Base-by-base conservation (phyloP, 1,140 invertebrate species). In the Elymnias hypermnestra region DNA sequence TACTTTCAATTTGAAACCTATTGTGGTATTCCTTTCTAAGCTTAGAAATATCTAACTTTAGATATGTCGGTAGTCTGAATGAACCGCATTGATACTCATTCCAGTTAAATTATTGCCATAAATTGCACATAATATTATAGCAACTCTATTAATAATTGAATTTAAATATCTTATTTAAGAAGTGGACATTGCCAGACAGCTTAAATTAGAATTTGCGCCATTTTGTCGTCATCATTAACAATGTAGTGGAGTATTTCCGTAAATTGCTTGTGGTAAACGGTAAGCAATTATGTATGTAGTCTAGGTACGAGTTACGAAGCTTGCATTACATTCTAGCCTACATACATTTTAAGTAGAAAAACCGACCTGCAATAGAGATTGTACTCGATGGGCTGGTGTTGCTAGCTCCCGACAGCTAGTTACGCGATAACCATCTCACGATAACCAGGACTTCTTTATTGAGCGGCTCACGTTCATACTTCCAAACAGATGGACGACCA, bases 401-500 rank as follows among this genome's bases (percentile, higher is more conserved):
- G 62, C 58, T 41, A 69, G 55, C 65, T 51, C 46, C 52, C 56
- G 67, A 71, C 73, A 75, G 63, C 71, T 72, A 66, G 69, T 78
- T 76, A 75, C 23, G 15, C 46, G 75, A 79, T 81, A 72, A 72
- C 44, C 61, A 82, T 82, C 77, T 64, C 56, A 52, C 28, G 46
- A 47, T 55, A 63, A 62, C 59, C 49, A 42, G 43, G 45, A 36
- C 57, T 77, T 77, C 75, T 83, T 83, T 83, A 83, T 71, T 64
- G 57, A 57, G 62, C 59, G 58, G 55, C 66, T 64, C 61, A 71
- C 64, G 66, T 63, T 59, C 66, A 72, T 66, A 69, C 63, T 65
- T 70, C 59, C 63, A 59, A 56, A 57, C 44, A 64, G 67, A 75
- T 66, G 50, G 63, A 74, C 58, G 59, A 23, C 44, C 41, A 68